A percentile compares a stretch with the other conserved stretches of the same genome.
These are phyloP conservation scores for Diorhabda elongata DNA, from an alignment of 1,140 invertebrate genomes.

Conservation along the genomic window DNA sequence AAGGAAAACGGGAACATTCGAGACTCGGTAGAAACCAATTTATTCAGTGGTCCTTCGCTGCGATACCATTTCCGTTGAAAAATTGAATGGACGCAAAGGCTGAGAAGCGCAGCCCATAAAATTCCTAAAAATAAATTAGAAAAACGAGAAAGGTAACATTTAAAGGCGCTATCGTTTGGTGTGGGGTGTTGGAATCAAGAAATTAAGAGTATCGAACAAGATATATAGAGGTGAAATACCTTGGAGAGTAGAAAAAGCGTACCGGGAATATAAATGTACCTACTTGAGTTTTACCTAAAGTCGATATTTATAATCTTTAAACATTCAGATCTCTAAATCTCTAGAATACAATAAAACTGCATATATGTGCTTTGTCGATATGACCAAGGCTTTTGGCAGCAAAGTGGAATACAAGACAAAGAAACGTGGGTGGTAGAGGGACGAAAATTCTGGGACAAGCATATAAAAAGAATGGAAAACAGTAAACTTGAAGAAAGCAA, in stretches of 20 bases:
- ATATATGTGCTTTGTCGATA: too few relatives aligned
- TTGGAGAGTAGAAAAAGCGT: not conserved
- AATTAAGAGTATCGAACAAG: constrained; percentile 2
- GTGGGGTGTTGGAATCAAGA: not conserved
- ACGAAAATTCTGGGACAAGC: too few relatives aligned
- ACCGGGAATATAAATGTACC: not conserved
- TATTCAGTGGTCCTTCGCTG: constrained; percentile 11
- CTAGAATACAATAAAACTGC: too few relatives aligned
- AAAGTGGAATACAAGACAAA: too few relatives aligned
- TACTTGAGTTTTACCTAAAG: not conserved
- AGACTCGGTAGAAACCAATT: constrained; percentile 3
- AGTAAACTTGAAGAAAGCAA: too few relatives aligned
- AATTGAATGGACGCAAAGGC: constrained; percentile 13
- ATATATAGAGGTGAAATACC: not conserved
- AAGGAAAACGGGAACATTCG: not conserved
- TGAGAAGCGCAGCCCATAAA: constrained; percentile 6
- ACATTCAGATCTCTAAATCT: too few relatives aligned
- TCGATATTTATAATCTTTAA: too few relatives aligned
- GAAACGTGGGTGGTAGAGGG: too few relatives aligned
- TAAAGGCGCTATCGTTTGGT: not conserved
- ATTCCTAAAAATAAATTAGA: constrained; percentile 13
- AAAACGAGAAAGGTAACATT: not conserved
- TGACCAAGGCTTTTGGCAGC: too few relatives aligned
- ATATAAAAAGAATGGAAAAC: too few relatives aligned
- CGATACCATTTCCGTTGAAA: constrained; percentile 11